Percentiles rank a stretch among this genome's conserved stretches.
Conservation (phyloP, 2,113 vertebrate species). For the Rhynchomys soricoides region DNA sequence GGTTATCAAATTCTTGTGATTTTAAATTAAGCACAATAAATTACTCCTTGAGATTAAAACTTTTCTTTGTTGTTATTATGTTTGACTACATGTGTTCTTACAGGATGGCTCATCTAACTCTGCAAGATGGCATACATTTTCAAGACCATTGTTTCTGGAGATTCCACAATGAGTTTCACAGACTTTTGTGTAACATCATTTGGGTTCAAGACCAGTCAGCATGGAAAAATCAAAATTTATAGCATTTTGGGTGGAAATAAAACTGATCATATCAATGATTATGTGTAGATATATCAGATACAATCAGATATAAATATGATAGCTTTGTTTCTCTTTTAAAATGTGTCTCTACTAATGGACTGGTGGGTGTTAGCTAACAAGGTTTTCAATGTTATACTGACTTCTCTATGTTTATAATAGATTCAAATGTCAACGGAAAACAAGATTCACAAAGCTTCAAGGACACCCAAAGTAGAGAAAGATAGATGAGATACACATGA, state of each 20-base stretch:
- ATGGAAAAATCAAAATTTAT: background rate
- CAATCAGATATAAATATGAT: too few relatives aligned
- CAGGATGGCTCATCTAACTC: background rate
- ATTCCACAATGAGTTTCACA: background rate
- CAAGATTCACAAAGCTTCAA: background rate
- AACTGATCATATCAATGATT: background rate
- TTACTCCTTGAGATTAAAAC: conserved; percentile 16
- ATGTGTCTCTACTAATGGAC: background rate
- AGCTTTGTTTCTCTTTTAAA: background rate
- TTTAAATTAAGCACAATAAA: background rate
- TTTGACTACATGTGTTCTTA: background rate
- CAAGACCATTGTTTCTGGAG: background rate
- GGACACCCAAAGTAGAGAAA: background rate
- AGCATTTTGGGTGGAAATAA: background rate
- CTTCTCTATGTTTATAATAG: background rate
- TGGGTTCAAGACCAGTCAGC: background rate
- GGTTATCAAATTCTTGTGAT: background rate
- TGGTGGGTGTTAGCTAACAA: background rate
- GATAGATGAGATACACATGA: background rate
- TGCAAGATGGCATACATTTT: background rate
- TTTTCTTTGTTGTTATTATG: background rate
- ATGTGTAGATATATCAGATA: background rate
- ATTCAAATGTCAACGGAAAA: background rate
- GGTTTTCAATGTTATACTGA: background rate
- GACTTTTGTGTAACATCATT: background rate